Evolutionary conservation across 2,888 invertebrate genomes (phyloP).

Genomic region (Eupithecia dodoneata): DNA sequence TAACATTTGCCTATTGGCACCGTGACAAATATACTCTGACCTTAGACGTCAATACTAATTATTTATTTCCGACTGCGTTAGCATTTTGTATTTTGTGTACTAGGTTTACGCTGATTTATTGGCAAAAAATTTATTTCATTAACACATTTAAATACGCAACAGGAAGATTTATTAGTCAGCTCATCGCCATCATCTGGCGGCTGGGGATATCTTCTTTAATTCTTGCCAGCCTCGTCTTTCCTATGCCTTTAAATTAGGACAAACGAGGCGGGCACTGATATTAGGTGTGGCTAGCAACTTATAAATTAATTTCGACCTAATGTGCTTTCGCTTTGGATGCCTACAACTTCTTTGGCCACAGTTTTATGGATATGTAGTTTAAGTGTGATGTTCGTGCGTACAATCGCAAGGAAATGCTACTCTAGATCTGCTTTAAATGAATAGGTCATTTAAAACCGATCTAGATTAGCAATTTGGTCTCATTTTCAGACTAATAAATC

Average conservation of each 20-base stretch:
- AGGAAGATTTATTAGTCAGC: neutral
- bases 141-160: neutral
- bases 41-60: conserved; percentile 56
- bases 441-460: neutral
- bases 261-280: too few relatives aligned
- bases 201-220: too few relatives aligned
- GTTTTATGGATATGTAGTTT: too few relatives aligned
- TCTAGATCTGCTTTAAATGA: too few relatives aligned
- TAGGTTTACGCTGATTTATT: neutral
- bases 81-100: conserved; percentile 10
- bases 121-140: neutral
- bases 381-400: too few relatives aligned
- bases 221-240: neutral
- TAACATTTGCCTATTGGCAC: conserved; percentile 54
- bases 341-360: neutral
- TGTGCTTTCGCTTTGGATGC: neutral
- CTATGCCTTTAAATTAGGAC: too few relatives aligned
- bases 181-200: neutral
- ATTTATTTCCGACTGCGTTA: conserved; percentile 56
- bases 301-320: neutral
- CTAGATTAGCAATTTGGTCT: neutral
- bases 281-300: neutral
- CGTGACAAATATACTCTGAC: conserved; percentile 52
- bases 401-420: too few relatives aligned
- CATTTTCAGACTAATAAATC: neutral